Evolutionary conservation across 2,113 vertebrate species (phyloP).

Genomic region (Myiozetetes cayanensis): DNA sequence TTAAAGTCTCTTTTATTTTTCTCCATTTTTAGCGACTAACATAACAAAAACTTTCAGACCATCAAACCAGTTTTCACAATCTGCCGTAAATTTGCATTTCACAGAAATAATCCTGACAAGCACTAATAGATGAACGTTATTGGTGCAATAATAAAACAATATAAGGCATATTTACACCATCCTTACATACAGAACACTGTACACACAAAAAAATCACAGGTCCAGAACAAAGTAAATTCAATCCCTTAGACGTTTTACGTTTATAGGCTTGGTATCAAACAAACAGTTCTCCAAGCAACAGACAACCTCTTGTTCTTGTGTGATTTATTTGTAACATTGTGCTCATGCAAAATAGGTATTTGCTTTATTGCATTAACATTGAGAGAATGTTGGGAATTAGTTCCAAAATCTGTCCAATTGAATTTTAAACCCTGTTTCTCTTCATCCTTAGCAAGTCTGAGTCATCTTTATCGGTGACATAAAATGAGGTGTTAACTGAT

Average conservation of each 20-base stretch:
- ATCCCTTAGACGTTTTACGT: constrained; percentile 53
- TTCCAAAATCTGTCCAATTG: constrained; percentile 36
- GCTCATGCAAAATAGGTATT: constrained; percentile 79
- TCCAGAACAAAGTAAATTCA: constrained; percentile 69
- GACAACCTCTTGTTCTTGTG: constrained; percentile 64
- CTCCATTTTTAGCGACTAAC: constrained; percentile 66
- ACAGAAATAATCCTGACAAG: constrained; percentile 75
- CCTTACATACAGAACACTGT: constrained; percentile 73
- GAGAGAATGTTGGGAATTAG: constrained; percentile 54
- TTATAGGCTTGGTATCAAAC: constrained; percentile 65
- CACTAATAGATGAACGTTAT: constrained; percentile 68
- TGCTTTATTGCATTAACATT: constrained; percentile 78
- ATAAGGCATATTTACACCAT: constrained; percentile 81
- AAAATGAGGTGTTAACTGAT: constrained; percentile 37
- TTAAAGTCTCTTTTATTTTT: constrained; percentile 72
- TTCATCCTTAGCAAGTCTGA: constrained; percentile 49
- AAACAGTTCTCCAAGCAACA: constrained; percentile 72
- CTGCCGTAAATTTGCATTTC: constrained; percentile 71
- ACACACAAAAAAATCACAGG: constrained; percentile 76
- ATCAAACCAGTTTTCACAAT: constrained; percentile 73
- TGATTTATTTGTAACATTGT: constrained; percentile 74
- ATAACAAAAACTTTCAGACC: constrained; percentile 73
- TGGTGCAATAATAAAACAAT: constrained; percentile 70
- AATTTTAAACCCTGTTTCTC: constrained; percentile 63
- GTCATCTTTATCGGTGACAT: constrained; percentile 43